Conservation (phyloP, 2,113 vertebrate species). For the Mionectes macconnelli region DNA sequence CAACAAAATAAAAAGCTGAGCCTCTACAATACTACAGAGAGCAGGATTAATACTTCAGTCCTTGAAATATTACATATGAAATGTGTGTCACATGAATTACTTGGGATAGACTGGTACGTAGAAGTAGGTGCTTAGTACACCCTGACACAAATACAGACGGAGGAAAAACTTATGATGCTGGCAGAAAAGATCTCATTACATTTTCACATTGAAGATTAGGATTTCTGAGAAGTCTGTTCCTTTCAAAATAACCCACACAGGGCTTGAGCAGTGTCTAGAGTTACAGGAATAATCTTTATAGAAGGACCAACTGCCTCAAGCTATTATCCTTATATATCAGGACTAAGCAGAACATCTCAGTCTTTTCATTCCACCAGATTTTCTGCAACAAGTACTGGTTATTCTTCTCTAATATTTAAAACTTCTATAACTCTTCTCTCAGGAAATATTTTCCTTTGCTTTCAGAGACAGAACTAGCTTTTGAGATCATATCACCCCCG, state of each 20-base stretch:
- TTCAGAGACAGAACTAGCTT: background rate
- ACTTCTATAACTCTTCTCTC: background rate
- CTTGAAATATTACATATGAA: background rate
- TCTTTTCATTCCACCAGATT: background rate
- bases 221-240: background rate
- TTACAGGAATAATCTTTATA: background rate
- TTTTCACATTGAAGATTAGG: background rate
- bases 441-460: background rate
- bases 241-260: background rate
- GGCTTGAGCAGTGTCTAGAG: background rate
- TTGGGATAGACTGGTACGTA: background rate
- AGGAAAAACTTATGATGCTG: background rate
- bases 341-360: background rate
- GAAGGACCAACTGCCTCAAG: background rate
- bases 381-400: background rate
- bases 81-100: background rate
- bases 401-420: background rate
- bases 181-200: background rate
- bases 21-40: background rate
- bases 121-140: background rate
- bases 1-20: background rate
- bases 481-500: background rate
- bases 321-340: background rate
- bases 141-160: background rate
- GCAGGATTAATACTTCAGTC: background rate